phyloP scores from a whole-genome alignment of 2,113 vertebrate genomes.

The Tupaia chinensis region DNA sequence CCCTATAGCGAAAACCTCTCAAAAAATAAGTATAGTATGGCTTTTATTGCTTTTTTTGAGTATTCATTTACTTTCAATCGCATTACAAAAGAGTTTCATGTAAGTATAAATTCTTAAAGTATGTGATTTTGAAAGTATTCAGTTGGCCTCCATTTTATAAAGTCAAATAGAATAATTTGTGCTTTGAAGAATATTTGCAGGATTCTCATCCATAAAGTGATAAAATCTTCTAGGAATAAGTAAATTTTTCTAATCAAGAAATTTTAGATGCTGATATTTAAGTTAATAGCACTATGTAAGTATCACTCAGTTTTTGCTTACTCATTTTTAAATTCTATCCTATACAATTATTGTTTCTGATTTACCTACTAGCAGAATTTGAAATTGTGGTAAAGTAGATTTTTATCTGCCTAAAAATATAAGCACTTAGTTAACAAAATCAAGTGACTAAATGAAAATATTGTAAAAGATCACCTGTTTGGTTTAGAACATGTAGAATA shows the following conservation, averaged over 20 bases:
- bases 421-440: not conserved
- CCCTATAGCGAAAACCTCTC: too few relatives aligned
- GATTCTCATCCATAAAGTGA: conserved; percentile 11
- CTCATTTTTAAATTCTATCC: not conserved
- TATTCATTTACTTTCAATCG: not conserved
- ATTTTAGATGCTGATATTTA: conserved; percentile 32
- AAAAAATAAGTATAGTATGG: not conserved
- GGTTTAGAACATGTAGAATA: not conserved
- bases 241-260: conserved; percentile 67
- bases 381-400: not conserved
- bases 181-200: not conserved
- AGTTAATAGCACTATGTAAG: not conserved
- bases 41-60: not conserved
- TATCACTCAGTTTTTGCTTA: not conserved
- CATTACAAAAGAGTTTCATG: conserved; percentile 8
- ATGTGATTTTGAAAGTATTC: conserved; percentile 29
- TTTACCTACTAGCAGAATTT: not conserved
- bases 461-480: not conserved
- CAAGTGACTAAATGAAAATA: not conserved
- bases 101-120: conserved; percentile 42
- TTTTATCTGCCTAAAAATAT: conserved; percentile 5
- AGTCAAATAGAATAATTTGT: conserved; percentile 34
- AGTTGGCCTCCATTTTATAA: conserved; percentile 3
- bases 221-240: conserved; percentile 30
- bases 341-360: not conserved